Conservation (phyloP, 2,888 invertebrate genomes). For the Dryobotodes eremita region DNA sequence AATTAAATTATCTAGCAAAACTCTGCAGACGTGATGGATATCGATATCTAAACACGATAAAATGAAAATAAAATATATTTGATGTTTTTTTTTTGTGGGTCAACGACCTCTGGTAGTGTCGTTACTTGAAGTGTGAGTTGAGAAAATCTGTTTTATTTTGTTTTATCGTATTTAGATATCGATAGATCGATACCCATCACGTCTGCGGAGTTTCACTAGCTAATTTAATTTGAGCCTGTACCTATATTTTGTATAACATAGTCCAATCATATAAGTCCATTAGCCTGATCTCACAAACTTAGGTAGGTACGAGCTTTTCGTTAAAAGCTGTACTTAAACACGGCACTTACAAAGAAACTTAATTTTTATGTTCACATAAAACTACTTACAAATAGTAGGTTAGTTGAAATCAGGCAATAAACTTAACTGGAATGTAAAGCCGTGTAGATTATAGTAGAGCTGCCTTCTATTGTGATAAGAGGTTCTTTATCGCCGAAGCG, state of each 20-base stretch:
- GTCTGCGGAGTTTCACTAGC: too few relatives aligned
- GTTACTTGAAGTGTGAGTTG: too few relatives aligned
- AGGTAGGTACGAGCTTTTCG: not conserved
- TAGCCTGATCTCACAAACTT: not conserved
- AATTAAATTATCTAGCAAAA: too few relatives aligned
- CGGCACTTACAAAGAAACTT: conserved; percentile 56
- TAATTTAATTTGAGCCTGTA: too few relatives aligned
- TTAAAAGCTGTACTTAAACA: conserved; percentile 41
- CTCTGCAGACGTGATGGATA: too few relatives aligned
- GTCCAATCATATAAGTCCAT: not conserved
- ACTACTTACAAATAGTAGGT: conserved; percentile 62
- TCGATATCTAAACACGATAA: too few relatives aligned
- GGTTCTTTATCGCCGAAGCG: conserved; percentile 55
- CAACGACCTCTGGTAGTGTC: too few relatives aligned
- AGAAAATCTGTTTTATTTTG: too few relatives aligned
- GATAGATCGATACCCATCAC: too few relatives aligned
- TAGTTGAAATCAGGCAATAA: conserved; percentile 62
- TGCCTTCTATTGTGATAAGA: conserved; percentile 65
- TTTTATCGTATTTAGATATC: too few relatives aligned
- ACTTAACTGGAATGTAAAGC: conserved; percentile 61
- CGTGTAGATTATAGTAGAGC: conserved; percentile 52
- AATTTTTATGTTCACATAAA: conserved; percentile 66
- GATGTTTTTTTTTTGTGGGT: too few relatives aligned
- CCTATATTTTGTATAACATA: not conserved
- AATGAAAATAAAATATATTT: too few relatives aligned